These are phyloP conservation scores for Syngnathoides biaculeatus DNA, from an alignment of 2,113 vertebrate species.

Conservation along the genomic window DNA sequence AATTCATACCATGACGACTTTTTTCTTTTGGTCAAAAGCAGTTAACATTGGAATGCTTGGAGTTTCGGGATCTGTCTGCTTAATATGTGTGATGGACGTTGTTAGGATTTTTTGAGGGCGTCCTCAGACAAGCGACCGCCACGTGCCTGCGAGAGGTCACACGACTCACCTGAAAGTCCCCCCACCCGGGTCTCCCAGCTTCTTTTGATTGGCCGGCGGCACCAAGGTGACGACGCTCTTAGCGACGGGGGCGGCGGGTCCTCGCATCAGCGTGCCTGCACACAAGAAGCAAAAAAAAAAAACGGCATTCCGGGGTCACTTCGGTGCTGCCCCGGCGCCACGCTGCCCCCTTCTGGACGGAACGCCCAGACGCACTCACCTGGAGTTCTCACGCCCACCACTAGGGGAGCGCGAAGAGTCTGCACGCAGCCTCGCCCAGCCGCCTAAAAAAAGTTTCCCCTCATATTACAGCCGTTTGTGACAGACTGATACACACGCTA, in stretches of 20 bases:
- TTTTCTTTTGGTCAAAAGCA: too few relatives aligned
- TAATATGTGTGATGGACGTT: too few relatives aligned
- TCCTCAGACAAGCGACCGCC: too few relatives aligned
- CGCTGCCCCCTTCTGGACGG: neutral
- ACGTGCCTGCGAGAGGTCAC: too few relatives aligned
- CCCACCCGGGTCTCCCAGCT: slow-evolving; percentile 76
- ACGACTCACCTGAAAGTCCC: slow-evolving; percentile 75
- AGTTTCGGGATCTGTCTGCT: too few relatives aligned
- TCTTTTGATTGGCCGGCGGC: slow-evolving; percentile 80
- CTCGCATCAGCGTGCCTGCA: slow-evolving; percentile 70
- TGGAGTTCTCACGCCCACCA: slow-evolving; percentile 74
- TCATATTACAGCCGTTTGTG: too few relatives aligned
- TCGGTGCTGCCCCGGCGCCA: neutral
- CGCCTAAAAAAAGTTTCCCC: slow-evolving; percentile 44
- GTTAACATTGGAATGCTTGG: too few relatives aligned
- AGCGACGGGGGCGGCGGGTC: slow-evolving; percentile 66
- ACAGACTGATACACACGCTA: too few relatives aligned
- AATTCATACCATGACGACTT: too few relatives aligned
- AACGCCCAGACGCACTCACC: slow-evolving; percentile 44
- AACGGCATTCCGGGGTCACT: neutral
- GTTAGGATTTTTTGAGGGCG: too few relatives aligned
- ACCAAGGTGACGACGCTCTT: slow-evolving; percentile 69
- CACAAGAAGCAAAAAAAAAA: neutral
- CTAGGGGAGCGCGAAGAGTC: slow-evolving; percentile 70
- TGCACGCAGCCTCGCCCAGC: slow-evolving; percentile 67